Evolutionary conservation across 2,888 invertebrate genomes (phyloP), one percentile per base, ranked within the genome.

Genomic region (Malachius bipustulatus): DNA sequence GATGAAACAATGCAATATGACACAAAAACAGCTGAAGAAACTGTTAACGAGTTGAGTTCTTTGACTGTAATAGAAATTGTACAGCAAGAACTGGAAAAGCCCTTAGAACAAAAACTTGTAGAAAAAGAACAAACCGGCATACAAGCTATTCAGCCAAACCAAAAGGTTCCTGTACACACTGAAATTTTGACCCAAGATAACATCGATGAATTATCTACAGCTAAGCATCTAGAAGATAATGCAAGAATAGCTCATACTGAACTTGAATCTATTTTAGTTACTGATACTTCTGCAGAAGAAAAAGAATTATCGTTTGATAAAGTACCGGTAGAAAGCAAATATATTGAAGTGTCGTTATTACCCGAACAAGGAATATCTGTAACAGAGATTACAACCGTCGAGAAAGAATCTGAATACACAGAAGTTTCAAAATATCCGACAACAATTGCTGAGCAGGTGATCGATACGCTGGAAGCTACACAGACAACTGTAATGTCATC

Each of bases 211-310:
- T 43, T 50, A 2, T 46, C 48, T 2, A 48, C 51, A 3, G 43
- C 49, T 31, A 44, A 52, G 15, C 60, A 61, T 1, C 59, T 60
- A 4, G 41, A 44, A 3, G 63, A 56, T 38, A 49, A 36, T 2
- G 67, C 65, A 2, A 52, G 58, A 35, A 37, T 64, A 3, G 40
- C 43, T 11, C 57, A 54, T 10, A 48, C 60, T 40, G 60, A 65
- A 44, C 55, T 62, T 28, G 66, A 69, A 52, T 55, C 69, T 42
- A 39, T 73, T 10, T 57, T 59, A 29, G 63, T 68, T 4, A 64
- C 64, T 2, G 66, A 70, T 56, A 55, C 66, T 15, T 44, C 66
- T 28, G 48, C 63, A 4, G 63, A 64, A 34, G 73, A 73, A 49
- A 55, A 52, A 16, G 65, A 64, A 56, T 48, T 42, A 12, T 47